Percentiles rank a stretch among this genome's conserved stretches.
These are phyloP conservation scores for human (Homo sapiens) DNA, from an alignment of 2,113 vertebrate species.

Conservation along the genomic window GRCh38 chr9:105349501-105350000, in stretches of 20 bases:
- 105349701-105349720: not conserved
- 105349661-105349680: not conserved
- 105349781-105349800: not conserved
- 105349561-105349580: constrained; percentile 38
- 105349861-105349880: not conserved
- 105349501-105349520: constrained; percentile 28
- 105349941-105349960: not conserved
- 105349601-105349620: not conserved
- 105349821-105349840: not conserved
- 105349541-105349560: constrained; percentile 34
- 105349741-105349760: not conserved
- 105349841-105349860: not conserved
- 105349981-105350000: not conserved
- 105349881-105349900: not conserved
- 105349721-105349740: not conserved
- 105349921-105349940: not conserved
- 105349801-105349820: not conserved
- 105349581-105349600: not conserved
- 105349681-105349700: not conserved
- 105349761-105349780: constrained; percentile 3
- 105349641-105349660: not conserved
- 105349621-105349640: not conserved
- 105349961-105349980: not conserved
- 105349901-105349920: not conserved
- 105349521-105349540: constrained; percentile 49